Evolutionary conservation across 2,113 vertebrate species (phyloP), one percentile per base, ranked within the genome.

Genomic region (Proteles cristata): DNA sequence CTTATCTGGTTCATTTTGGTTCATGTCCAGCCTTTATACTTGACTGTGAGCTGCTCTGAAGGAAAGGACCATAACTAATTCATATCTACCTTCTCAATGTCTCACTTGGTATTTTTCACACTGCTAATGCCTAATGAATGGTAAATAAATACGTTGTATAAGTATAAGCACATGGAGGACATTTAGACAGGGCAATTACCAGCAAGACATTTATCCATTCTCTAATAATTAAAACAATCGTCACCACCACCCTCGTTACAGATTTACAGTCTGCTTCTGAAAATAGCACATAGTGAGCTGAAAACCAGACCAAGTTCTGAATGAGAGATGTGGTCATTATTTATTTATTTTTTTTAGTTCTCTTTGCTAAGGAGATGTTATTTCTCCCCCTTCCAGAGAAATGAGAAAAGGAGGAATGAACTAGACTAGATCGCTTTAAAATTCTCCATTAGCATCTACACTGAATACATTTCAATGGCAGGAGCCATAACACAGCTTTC

Each of bases 381-480:
- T 93, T 94, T 93, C 16, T 50, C 94, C 95, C 90, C 90, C 61
- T 87, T 87, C 25, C 43, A 68, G 84, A 93, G 94, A 98, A 96
- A 95, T 71, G 90, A 97, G 94, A 76, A 87, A 96, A 97, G 90
- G 92, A 95, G 89, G 65, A 98, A 93, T 11, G 73, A 90, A 92
- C 33, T 66, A 93, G 92, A 66, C 80, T 89, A 90, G 90, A 96
- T 97, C 17, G 0, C 85, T 97, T 97, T 85, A 90, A 80, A 93
- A 77, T 93, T 97, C 97, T 97, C 98, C 96, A 93, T 97, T 97
- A 98, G 61, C 85, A 98, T 97, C 82, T 35, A 85, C 94, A 96
- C 97, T 97, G 98, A 98, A 98, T 93, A 76, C 17, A 92, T 98
- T 98, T 98, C 94, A 95, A 96, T 4, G 23, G 96, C 96, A 97